These are phyloP conservation scores for Lepus townsendii DNA, from an alignment of 2,797 vertebrate genomes.

Conservation along the genomic window DNA sequence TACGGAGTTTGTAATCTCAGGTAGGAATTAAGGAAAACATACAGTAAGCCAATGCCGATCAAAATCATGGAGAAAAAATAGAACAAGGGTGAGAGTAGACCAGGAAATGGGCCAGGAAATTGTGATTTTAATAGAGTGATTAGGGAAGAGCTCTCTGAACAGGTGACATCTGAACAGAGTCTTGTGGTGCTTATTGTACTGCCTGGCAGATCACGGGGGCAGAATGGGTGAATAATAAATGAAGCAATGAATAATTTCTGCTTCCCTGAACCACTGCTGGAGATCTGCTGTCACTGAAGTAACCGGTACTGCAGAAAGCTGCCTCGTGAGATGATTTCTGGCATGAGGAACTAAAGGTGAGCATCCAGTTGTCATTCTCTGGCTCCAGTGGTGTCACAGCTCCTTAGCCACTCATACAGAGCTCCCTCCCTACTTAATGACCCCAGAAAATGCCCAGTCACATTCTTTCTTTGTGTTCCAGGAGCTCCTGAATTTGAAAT, in stretches of 20 bases:
- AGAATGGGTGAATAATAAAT: background rate
- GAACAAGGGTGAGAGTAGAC: background rate
- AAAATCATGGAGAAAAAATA: background rate
- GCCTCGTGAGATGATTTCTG: background rate
- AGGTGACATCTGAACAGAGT: background rate
- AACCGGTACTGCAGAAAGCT: background rate
- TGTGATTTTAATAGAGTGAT: background rate
- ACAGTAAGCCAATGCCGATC: background rate
- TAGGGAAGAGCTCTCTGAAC: background rate
- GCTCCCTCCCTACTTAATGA: background rate
- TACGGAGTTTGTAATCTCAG: background rate
- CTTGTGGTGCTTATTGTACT: background rate
- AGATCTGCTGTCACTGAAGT: background rate
- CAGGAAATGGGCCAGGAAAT: no score
- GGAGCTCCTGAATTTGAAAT: background rate
- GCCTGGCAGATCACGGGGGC: background rate
- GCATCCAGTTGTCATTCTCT: background rate
- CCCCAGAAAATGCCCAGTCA: background rate
- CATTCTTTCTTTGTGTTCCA: background rate
- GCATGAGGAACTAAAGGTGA: background rate
- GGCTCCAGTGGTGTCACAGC: background rate
- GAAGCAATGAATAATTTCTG: background rate
- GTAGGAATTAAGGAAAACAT: background rate
- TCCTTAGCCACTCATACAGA: background rate
- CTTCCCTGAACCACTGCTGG: background rate